A percentile compares a stretch with the other conserved stretches of the same genome.
Evolutionary conservation across 2,113 vertebrate genomes (phyloP).

Genomic region (Antigone vipio): DNA sequence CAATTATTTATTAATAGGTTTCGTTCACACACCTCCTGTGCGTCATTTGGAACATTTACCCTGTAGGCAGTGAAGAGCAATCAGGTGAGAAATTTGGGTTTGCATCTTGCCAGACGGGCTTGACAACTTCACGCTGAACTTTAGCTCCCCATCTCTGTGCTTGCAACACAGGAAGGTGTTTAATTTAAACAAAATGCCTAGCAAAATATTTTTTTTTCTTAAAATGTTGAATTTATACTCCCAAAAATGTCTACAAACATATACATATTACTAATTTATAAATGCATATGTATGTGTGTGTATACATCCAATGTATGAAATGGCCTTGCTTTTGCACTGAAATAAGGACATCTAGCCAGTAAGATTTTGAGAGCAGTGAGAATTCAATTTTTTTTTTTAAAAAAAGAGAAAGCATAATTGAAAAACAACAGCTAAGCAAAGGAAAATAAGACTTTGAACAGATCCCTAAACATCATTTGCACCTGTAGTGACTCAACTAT

Average conservation of each 20-base stretch:
- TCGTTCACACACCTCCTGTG: slow-evolving; percentile 54
- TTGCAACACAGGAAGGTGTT: not conserved
- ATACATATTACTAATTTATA: not conserved
- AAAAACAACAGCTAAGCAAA: not conserved
- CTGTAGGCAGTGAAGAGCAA: slow-evolving; percentile 56
- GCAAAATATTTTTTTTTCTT: not conserved
- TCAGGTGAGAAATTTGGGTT: slow-evolving; percentile 69
- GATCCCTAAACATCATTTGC: not conserved
- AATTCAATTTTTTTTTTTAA: not conserved
- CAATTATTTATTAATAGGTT: slow-evolving; percentile 69
- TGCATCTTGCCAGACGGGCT: slow-evolving; percentile 34
- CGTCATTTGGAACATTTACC: slow-evolving; percentile 51
- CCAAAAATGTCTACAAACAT: not conserved
- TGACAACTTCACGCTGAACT: slow-evolving; percentile 35
- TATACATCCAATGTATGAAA: not conserved
- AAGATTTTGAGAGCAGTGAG: not conserved
- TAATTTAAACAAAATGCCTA: not conserved
- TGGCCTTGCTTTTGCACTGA: not conserved
- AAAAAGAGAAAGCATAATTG: not conserved
- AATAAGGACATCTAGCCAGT: not conserved
- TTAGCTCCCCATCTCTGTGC: not conserved
- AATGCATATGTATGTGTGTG: rapidly evolving
- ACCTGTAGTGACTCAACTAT: not conserved
- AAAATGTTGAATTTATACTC: not conserved
- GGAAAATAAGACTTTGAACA: not conserved